Conservation (phyloP, 2,888 invertebrate genomes). For the Ischnura elegans region DNA sequence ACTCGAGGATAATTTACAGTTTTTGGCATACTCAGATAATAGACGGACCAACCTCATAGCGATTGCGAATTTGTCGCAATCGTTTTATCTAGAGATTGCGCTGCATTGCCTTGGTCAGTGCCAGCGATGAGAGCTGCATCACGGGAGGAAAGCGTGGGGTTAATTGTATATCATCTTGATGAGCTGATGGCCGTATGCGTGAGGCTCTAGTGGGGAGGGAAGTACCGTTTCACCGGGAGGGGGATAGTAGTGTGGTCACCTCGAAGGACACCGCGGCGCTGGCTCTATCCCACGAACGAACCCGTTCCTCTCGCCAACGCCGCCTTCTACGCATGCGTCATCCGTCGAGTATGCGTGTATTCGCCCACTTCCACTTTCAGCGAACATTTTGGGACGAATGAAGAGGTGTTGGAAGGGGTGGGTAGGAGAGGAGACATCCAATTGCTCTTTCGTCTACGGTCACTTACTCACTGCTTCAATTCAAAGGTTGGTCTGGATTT, state of each 20-base stretch:
- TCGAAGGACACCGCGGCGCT: constrained; percentile 40
- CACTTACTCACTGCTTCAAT: too few relatives aligned
- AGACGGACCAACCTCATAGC: too few relatives aligned
- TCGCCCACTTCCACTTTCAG: not conserved
- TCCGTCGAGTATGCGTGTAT: too few relatives aligned
- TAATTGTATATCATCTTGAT: not conserved
- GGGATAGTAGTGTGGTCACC: not conserved
- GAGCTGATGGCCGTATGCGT: not conserved
- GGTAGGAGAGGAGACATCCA: not conserved
- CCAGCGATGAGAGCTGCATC: not conserved
- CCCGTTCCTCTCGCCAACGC: not conserved
- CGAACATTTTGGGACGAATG: not conserved
- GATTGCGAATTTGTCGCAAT: too few relatives aligned
- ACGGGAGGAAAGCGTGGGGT: not conserved
- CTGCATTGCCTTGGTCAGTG: not conserved
- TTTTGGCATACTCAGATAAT: too few relatives aligned
- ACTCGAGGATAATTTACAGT: too few relatives aligned
- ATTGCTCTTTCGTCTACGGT: not conserved
- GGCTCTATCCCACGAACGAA: constrained; percentile 11
- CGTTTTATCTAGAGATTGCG: too few relatives aligned
- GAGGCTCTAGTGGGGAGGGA: not conserved
- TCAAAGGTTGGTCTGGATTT: too few relatives aligned
- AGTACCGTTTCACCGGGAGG: constrained; percentile 57
- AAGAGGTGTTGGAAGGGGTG: not conserved
- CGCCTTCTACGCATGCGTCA: not conserved